phyloP scores from a whole-genome alignment of 2,797 vertebrate species.

The Spinus pinus region DNA sequence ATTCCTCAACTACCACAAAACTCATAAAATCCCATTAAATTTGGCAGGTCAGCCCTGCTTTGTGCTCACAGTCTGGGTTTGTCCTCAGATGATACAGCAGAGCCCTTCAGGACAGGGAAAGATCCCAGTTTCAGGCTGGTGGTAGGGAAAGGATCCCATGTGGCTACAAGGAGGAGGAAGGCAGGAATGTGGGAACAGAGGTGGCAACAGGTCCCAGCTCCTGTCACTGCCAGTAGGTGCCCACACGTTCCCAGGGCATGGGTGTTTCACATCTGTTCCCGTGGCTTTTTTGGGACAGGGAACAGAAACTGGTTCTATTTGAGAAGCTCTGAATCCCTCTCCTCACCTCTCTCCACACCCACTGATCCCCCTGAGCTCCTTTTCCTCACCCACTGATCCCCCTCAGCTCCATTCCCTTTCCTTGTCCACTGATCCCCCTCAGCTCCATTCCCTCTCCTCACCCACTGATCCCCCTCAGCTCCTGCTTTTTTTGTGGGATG shows the following conservation, averaged over 20 bases:
- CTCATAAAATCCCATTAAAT: not conserved
- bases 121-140: not conserved
- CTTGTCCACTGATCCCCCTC: not conserved
- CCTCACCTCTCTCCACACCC: not conserved
- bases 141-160: not conserved
- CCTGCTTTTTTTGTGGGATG: not conserved
- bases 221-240: rapidly evolving
- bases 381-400: not conserved
- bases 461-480: not conserved
- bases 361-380: not conserved
- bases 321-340: not conserved
- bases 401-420: not conserved
- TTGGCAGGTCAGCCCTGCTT: not conserved
- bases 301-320: not conserved
- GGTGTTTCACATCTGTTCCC: not conserved
- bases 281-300: not conserved
- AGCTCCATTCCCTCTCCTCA: not conserved
- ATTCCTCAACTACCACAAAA: constrained; percentile 20
- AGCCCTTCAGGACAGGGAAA: not conserved
- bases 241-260: not conserved
- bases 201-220: not conserved
- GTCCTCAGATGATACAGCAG: constrained; percentile 2
- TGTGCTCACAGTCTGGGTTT: not conserved
- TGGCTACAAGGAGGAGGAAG: not conserved
- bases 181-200: not conserved